Conservation (phyloP, 2,888 invertebrate species). For the Rhagium mordax region DNA sequence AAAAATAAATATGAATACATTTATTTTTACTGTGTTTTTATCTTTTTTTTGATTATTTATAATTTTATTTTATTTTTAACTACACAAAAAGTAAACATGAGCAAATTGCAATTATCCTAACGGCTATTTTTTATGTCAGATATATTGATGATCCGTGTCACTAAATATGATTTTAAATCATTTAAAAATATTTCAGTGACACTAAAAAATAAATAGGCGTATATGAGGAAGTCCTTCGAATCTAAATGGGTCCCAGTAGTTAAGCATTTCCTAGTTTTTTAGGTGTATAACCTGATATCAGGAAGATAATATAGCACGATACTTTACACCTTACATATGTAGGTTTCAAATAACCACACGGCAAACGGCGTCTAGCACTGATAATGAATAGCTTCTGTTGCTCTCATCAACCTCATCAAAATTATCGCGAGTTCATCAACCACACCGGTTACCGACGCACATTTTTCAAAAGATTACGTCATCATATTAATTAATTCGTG, state of each 20-base stretch:
- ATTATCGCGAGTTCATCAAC: slow-evolving; percentile 19
- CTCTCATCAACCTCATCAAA: slow-evolving; percentile 31
- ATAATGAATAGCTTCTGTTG: slow-evolving; percentile 30
- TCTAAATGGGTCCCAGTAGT: not conserved
- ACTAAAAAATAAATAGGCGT: not conserved
- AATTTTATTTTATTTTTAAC: no score
- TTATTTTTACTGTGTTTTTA: no score
- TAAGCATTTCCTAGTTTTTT: slow-evolving; percentile 24
- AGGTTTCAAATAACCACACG: slow-evolving; percentile 46
- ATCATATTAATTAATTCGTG: not conserved
- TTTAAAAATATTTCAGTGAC: not conserved
- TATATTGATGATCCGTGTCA: not conserved
- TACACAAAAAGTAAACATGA: no score
- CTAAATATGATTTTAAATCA: not conserved
- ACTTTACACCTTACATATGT: slow-evolving; percentile 55
- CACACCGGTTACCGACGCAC: not conserved
- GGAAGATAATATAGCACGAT: slow-evolving; percentile 24
- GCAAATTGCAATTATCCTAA: not conserved
- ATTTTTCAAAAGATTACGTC: slow-evolving; percentile 2
- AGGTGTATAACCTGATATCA: not conserved
- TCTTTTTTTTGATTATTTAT: no score
- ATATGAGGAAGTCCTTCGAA: slow-evolving; percentile 12
- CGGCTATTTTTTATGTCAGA: not conserved
- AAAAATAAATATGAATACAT: no score
- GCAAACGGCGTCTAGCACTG: slow-evolving; percentile 42